Percentiles rank a stretch among this genome's conserved stretches.
These are phyloP conservation scores for Cybosia mesomella DNA, from an alignment of 2,888 invertebrate species.

Conservation along the genomic window DNA sequence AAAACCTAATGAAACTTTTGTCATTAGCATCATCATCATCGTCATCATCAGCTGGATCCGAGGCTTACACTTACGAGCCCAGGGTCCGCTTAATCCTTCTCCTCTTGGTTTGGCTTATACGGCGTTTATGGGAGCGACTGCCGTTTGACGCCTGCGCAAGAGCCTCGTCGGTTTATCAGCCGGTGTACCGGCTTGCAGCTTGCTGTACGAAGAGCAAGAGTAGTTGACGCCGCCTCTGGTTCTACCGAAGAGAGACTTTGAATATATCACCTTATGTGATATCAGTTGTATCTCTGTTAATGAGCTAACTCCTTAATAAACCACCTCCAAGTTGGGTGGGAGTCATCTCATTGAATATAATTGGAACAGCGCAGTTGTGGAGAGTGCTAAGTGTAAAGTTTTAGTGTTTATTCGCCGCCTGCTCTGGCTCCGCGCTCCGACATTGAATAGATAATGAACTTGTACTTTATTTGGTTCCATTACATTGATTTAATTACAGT, in stretches of 20 bases:
- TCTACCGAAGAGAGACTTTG: neutral
- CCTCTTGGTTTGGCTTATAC: too few relatives aligned
- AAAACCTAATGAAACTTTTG: too few relatives aligned
- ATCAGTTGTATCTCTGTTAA: slow-evolving; percentile 2
- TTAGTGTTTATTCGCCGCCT: slow-evolving; percentile 3
- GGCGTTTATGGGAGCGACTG: too few relatives aligned
- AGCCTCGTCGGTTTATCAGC: too few relatives aligned
- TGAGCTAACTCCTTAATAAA: slow-evolving; percentile 5
- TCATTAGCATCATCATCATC: too few relatives aligned
- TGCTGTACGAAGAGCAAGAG: neutral
- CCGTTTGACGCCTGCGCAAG: too few relatives aligned
- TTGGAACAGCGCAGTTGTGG: slow-evolving; percentile 6
- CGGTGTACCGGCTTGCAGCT: too few relatives aligned
- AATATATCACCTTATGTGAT: neutral
- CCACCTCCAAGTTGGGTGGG: neutral
- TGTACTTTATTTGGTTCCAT: slow-evolving; percentile 9
- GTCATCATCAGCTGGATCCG: too few relatives aligned
- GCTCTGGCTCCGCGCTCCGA: neutral
- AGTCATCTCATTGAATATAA: slow-evolving; percentile 8
- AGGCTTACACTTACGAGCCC: too few relatives aligned
- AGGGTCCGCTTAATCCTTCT: too few relatives aligned
- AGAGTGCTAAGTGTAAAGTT: slow-evolving; percentile 15
- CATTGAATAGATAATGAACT: neutral
- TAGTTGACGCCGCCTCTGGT: neutral
- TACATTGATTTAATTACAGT: slow-evolving; percentile 6